Base-by-base conservation (phyloP, 1,140 invertebrate genomes). In the Rhynchophorus ferrugineus region DNA sequence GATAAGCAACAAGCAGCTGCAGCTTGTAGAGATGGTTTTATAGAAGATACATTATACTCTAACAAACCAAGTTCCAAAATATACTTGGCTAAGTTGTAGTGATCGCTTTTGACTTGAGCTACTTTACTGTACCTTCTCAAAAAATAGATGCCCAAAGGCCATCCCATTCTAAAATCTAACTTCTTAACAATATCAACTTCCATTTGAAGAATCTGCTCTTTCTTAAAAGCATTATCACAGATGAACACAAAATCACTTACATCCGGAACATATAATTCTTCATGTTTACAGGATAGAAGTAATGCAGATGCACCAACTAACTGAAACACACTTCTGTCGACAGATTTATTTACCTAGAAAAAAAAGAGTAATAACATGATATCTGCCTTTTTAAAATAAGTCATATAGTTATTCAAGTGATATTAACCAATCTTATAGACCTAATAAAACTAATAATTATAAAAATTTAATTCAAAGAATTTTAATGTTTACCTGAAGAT, bases 261-360 rank as follows among this genome's bases (percentile, higher is more conserved):
- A 46, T 91, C 87, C 2, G 94, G 92, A 3, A 86, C 78, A 62
- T 87, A 91, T 65, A 95, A 89, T 74, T 98, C 95, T 73, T 98
- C 95, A 65, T 94, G 98, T 70, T 98, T 98, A 59, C 85, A 83
- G 8, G 95, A 92, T 50, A 98, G 83, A 58, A 93, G 86, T 79
- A 98, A 82, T 0, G 90, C 84, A 2, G 92, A 84, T 1, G 93
- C 84, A 1, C 95, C 95, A 33, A 96, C 89, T 36, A 98, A 72
- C 69, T 98, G 95, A 24, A 98, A 72, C 75, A 55, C 79, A 71
- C 57, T 89, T 76, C 49, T 75, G 64, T 60, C 71, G 56, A 69
- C 75, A 66, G 57, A 63, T 55, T 78, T 80, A 56, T 57, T 58
- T 36, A 55, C 69, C 80, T 94, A 87, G 56, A 97, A 78, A 75